Base-by-base conservation (phyloP, 2,797 vertebrate species). In the Anas acuta region DNA sequence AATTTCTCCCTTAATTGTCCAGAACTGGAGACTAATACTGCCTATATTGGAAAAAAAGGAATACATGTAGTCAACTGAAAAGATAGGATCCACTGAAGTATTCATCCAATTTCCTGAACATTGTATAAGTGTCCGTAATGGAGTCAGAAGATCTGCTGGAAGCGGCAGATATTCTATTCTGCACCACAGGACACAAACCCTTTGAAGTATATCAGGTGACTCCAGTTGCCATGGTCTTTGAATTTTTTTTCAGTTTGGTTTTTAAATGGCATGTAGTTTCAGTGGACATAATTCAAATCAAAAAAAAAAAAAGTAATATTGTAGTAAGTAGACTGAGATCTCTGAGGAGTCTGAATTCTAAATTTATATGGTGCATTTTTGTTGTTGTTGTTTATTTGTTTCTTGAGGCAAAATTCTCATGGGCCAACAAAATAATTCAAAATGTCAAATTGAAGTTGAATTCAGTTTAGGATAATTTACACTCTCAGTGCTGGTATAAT, bases 321-420 rank as follows among this genome's bases (percentile, higher is more conserved):
- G 0, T 49, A 61, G 30, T 61, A 33, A 61, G 21, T 17, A 66
- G 74, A 54, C 37, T 65, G 70, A 70, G 86, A 61, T 77, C 45
- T 92, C 18, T 53, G 58, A 28, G 77, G 32, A 92, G 9, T n/a
- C 5, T 89, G 72, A 91, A 64, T 66, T 84, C 93, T 95, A 76
- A 26, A 66, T 60, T 58, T 86, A 6, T 57, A 3, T 19, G 65
- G 12, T 35, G 11, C 5, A 53, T 18, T 62, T 18, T 18, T 85
- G 30, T 13, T 47, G 61, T 43, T 54, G 49, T 51, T 51, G 49
- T 51, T 49, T 25, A 13, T 22, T 7, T 47, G 61, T 43, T 56
- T 61, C 70, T 61, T 33, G 5, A 28, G 1, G 30, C 20, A 65
- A 33, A 93, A 78, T 76, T 77, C 19, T 9, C 84, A 33, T 64